Base-by-base conservation (phyloP, 2,113 vertebrate species). In the Urocolius indicus region DNA sequence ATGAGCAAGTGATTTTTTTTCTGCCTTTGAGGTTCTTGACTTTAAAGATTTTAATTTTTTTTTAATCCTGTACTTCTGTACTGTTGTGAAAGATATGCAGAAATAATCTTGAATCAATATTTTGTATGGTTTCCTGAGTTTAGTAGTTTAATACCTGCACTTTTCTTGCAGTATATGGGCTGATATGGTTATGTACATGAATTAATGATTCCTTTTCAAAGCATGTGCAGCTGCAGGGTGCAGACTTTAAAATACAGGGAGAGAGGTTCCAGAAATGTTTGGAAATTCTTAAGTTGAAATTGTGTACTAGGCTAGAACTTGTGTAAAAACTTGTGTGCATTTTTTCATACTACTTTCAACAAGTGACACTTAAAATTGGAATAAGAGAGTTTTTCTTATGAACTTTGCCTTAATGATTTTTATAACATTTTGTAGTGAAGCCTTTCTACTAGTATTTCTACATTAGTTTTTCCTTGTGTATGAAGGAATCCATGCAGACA, bases 31-130 rank as follows among this genome's bases (percentile, higher is more conserved):
- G 32, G 27, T 49, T 77, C 49, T 38, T 73, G 67, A 6, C 29
- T 84, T 55, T 59, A 0, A 26, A 21, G 29, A 3, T 63, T 2
- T 20, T 85, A n/a, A n/a, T 72, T 23, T 41, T 41, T 41, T 41
- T 41, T 41, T 41, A 41, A 41, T 67, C 0, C 1, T 41, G 10
- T n/a, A 3, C 26, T 81, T 87, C 34, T 0, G 0, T 59, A 49
- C 38, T 90, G 46, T 54, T 80, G 19, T 23, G 26, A 88, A 51
- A 51, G 88, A 23, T 67, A 43, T 2, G 1, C 27, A 61, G 51
- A 62, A 84, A 55, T 80, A 9, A 16, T 36, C 48, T 34, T 55
- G 57, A 84, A 80, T 41, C 15, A 11, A 0, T 77, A 21, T 67
- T 79, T 82, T 86, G 21, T 54, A 0, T 51, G 63, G 27, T 75